Base-by-base conservation (phyloP, 2,888 invertebrate species). In the Hipparchia sbordonii region DNA sequence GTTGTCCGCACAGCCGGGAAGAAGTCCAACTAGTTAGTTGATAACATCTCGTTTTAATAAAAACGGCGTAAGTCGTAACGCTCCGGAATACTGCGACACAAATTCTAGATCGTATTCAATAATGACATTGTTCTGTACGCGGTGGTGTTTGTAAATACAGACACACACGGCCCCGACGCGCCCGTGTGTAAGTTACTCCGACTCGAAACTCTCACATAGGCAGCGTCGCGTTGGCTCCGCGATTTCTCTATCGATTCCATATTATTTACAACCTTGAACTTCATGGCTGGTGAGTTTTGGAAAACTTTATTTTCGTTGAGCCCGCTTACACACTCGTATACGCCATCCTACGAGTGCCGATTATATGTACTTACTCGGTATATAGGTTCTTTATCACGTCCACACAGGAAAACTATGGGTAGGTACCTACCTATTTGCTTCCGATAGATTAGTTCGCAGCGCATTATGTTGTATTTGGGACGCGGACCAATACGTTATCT, bases 211-310 rank as follows among this genome's bases (percentile, higher is more conserved):
- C 87, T 86, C 86, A 88, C 87, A 84, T 82, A 85, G 83, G 82
- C 85, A 82, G 82, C 84, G 86, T 81, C 85, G 86, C 82, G 85
- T 84, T 83, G 80, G 82, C 85, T 82, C 85, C 82, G 87, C 87
- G 87, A 89, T 91, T 89, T 89, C 89, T 87, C 82, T 89, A 92
- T 92, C 87, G 92, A 92, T 92, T 92, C 87, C 77, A 78, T 77
- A 78, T 79, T 75, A 77, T 77, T 79, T 77, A 77, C 77, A 77
- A 87, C 90, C 90, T 92, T 91, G 90, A 90, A 89, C 87, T 89
- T 85, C 84, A 92, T 92, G 92, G 89, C 92, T 83, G 92, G 92
- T 93, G 83, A 93, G 92, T 89, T 79, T 60, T 70, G 70, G 67
- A 63, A 70, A 69, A 67, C 33, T 33, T 72, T 67, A 67, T 66